phyloP scores from a whole-genome alignment of 2,113 vertebrate species.

The Picathartes gymnocephalus region DNA sequence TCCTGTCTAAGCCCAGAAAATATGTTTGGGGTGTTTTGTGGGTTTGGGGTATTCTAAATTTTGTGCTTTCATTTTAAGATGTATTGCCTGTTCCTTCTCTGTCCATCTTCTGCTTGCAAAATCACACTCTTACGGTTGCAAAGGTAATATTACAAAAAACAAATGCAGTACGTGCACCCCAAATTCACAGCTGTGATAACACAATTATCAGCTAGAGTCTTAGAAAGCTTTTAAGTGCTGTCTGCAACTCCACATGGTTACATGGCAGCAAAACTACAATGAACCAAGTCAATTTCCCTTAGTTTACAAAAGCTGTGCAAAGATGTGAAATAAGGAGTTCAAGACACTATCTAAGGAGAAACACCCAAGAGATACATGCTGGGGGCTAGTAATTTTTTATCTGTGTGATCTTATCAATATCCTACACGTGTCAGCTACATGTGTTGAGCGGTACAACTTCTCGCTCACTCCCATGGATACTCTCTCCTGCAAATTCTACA shows the following conservation, averaged over 20 bases:
- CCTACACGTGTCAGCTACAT: not conserved
- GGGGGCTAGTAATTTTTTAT: not conserved
- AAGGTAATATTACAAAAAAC: not conserved
- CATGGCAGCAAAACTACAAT: not conserved
- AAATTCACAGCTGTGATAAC: not conserved
- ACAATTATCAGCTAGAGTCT: not conserved
- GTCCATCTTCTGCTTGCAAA: not conserved
- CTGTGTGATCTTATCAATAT: not conserved
- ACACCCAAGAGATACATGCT: not conserved
- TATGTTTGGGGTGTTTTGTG: accelerated
- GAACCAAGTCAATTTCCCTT: not conserved
- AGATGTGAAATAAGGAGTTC: not conserved
- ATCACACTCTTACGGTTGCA: not conserved
- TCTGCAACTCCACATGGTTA: not conserved
- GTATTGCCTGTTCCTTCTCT: not conserved
- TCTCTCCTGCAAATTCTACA: not conserved
- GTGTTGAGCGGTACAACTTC: not conserved
- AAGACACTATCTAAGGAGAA: not conserved
- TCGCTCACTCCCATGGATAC: accelerated
- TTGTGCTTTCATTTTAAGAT: not conserved
- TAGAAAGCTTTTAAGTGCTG: not conserved
- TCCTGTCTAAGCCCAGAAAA: not conserved
- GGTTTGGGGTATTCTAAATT: not conserved
- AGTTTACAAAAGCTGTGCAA: not conserved
- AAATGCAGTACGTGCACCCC: not conserved